Evolutionary conservation across 2,888 invertebrate species (phyloP), one percentile per base, ranked within the genome.

Genomic region (Rotaria magnacalcarata): DNA sequence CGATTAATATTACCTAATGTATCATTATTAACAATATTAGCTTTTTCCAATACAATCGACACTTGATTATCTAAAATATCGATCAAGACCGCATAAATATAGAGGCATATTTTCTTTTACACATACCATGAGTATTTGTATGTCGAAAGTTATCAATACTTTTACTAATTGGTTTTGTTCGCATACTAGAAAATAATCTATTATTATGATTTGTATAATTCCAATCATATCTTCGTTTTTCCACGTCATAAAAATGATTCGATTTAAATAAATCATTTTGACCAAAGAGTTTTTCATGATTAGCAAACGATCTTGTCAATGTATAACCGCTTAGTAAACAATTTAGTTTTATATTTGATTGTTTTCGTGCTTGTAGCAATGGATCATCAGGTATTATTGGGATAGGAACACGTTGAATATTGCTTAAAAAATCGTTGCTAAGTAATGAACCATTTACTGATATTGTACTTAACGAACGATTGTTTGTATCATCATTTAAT

Each of bases 171-270:
- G 80, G 80, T 47, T 47, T 80, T 80, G 24, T 47, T 47, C 80
- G 47, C 34, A 41, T 34, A 67, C 19, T 67, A 16, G 67, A 67
- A 67, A 67, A 67, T 16, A 67, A 1, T 34, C 19, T 34, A 67
- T 34, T 41, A 67, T 67, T 67, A 34, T 34, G 16, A 67, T 67
- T 67, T 24, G 80, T 47, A n/a, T n/a, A 80, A 43, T 47, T 80
- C 47, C 47, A 47, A 80, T 80, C 80, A 80, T 80, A 47, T 80
- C 47, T 80, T 43, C 24, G 21, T 80, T 43, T 80, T 24, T 47
- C 80, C 24, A 80, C 80, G 14, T 80, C 80, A 80, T 80, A 47
- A 47, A 47, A 80, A 80, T 80, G 80, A 80, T 80, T 24, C 47
- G 19, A 80, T 47, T 80, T 80, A 47, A 80, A 80, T 80, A 80